Conservation (phyloP, 2,113 vertebrate species). For the Dendropsophus ebraccatus region DNA sequence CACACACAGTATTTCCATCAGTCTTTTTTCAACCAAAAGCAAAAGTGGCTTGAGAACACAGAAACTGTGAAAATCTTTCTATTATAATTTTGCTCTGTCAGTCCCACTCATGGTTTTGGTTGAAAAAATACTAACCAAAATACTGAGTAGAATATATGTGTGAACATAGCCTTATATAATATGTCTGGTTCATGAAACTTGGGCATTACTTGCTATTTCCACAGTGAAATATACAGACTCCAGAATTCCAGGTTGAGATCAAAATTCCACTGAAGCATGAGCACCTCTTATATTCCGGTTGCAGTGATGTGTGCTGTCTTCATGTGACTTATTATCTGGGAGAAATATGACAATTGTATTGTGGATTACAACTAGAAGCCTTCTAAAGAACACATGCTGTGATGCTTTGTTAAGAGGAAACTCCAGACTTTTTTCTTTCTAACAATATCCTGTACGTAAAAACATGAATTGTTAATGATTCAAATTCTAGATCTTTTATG, state of each 20-base stretch:
- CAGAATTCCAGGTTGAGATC: neutral
- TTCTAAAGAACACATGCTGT: neutral
- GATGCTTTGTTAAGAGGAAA: neutral
- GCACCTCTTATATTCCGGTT: neutral
- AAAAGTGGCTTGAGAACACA: too few species aligned
- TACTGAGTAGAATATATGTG: too few species aligned
- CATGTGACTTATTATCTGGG: neutral
- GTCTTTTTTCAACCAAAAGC: too few species aligned
- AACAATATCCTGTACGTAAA: neutral
- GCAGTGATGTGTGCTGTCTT: neutral
- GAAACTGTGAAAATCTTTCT: too few species aligned
- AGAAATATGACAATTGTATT: neutral
- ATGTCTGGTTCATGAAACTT: too few species aligned
- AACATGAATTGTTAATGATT: neutral
- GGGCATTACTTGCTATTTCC: neutral
- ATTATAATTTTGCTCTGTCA: too few species aligned
- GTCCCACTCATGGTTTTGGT: too few species aligned
- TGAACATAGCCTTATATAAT: too few species aligned
- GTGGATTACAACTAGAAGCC: neutral
- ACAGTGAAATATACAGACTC: neutral
- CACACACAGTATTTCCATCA: too few species aligned
- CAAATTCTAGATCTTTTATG: neutral
- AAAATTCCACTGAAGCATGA: neutral
- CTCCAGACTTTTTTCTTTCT: neutral
- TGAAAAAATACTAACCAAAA: too few species aligned